Evolutionary conservation across 2,888 invertebrate genomes (phyloP).

Genomic region (Lepidocyrtoides sp.): DNA sequence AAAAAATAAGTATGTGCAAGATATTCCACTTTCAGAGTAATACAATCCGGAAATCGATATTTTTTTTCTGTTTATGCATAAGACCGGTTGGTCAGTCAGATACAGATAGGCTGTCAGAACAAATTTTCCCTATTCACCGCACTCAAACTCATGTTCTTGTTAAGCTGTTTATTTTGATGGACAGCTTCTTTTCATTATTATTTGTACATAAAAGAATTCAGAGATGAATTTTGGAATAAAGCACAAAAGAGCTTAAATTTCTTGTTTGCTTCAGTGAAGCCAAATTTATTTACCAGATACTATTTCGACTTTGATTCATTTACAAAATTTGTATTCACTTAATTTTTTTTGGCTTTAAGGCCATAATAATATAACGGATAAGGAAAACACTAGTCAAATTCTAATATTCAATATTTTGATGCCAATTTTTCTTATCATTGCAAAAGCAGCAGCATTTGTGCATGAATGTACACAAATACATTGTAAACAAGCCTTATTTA

Average conservation of each 20-base stretch:
- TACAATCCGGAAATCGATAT: conserved; percentile 77
- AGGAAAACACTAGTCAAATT: no score
- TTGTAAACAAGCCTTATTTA: no score
- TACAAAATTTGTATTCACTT: no score
- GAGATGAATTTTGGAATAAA: neutral
- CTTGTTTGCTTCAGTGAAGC: conserved; percentile 31
- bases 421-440: neutral
- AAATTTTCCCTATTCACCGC: neutral
- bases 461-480: neutral
- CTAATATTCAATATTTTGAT: no score
- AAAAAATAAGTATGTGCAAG: neutral
- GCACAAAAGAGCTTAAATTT: neutral
- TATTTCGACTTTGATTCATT: no score
- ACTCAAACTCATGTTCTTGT: neutral
- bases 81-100: conserved; percentile 63
- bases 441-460: neutral
- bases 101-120: neutral
- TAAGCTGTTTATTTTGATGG: conserved; percentile 27
- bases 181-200: neutral
- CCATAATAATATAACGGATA: no score
- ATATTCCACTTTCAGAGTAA: neutral
- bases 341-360: no score
- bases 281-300: neutral
- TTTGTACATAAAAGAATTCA: neutral
- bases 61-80: conserved; percentile 73